A percentile compares a stretch with the other conserved stretches of the same genome.
These are phyloP conservation scores for Netta rufina DNA, from an alignment of 2,797 vertebrate species.

Conservation along the genomic window DNA sequence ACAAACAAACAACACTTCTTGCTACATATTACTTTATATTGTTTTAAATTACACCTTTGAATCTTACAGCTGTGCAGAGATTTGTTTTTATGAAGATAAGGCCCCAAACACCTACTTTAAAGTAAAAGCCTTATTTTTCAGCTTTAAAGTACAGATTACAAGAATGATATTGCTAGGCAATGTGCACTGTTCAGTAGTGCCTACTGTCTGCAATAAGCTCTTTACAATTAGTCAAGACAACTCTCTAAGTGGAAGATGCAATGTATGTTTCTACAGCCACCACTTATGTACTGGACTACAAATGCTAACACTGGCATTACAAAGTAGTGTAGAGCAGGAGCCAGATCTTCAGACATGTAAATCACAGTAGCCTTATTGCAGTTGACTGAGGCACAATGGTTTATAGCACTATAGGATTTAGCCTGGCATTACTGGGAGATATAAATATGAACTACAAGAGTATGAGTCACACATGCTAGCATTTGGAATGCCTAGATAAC, in stretches of 20 bases:
- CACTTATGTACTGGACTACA: background rate
- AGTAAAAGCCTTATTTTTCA: constrained; percentile 1
- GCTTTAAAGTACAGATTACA: background rate
- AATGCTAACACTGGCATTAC: background rate
- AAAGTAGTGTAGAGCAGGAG: background rate
- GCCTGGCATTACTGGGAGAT: background rate
- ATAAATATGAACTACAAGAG: background rate
- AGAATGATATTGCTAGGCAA: background rate
- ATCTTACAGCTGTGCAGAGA: background rate
- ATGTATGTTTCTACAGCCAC: background rate
- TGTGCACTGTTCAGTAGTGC: background rate
- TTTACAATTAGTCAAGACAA: background rate
- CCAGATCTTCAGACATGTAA: background rate
- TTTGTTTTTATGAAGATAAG: background rate
- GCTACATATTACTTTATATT: background rate
- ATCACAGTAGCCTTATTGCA: background rate
- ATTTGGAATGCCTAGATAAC: background rate
- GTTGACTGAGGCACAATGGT: background rate
- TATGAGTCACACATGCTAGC: background rate
- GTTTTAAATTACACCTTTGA: constrained; percentile 11
- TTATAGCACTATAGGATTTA: background rate
- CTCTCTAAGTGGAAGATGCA: background rate
- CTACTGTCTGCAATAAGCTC: background rate
- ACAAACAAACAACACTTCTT: background rate
- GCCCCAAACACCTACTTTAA: background rate